Evolutionary conservation across 2,113 vertebrate species (phyloP).

Genomic region (Penelope pileata): DNA sequence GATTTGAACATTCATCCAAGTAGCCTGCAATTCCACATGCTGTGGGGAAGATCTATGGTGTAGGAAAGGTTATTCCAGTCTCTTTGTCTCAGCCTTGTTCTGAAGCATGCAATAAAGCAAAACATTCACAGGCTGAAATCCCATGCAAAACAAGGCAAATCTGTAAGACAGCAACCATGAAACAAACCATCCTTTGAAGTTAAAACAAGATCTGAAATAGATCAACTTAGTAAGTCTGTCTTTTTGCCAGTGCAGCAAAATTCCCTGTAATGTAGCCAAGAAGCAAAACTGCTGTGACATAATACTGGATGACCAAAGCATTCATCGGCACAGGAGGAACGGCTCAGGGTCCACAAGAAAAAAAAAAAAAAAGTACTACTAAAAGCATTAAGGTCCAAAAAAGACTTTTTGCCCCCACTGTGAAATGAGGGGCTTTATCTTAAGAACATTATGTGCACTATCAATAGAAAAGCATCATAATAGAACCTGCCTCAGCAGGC

Average conservation of each 20-base stretch:
- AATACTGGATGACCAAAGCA: not conserved
- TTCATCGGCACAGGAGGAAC: not conserved
- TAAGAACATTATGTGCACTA: accelerated
- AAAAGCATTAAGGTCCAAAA: not conserved
- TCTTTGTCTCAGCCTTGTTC: not conserved
- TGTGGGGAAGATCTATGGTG: not conserved
- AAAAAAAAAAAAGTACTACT: not conserved
- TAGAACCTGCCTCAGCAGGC: not conserved
- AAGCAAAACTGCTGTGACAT: not conserved
- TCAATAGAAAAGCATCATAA: not conserved
- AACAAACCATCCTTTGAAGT: not conserved
- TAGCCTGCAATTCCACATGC: not conserved
- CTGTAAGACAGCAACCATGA: not conserved
- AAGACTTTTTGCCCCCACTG: accelerated
- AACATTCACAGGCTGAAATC: not conserved
- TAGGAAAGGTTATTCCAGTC: not conserved
- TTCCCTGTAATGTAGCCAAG: not conserved
- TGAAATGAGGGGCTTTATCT: not conserved
- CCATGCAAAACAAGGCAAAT: conserved; percentile 16
- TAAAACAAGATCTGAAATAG: not conserved
- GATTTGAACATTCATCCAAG: not conserved
- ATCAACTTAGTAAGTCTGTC: not conserved
- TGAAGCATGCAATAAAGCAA: not conserved
- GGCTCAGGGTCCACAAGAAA: not conserved
- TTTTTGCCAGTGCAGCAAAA: not conserved